phyloP scores from a whole-genome alignment of 2,113 vertebrate genomes.

The Dascyllus trimaculatus region DNA sequence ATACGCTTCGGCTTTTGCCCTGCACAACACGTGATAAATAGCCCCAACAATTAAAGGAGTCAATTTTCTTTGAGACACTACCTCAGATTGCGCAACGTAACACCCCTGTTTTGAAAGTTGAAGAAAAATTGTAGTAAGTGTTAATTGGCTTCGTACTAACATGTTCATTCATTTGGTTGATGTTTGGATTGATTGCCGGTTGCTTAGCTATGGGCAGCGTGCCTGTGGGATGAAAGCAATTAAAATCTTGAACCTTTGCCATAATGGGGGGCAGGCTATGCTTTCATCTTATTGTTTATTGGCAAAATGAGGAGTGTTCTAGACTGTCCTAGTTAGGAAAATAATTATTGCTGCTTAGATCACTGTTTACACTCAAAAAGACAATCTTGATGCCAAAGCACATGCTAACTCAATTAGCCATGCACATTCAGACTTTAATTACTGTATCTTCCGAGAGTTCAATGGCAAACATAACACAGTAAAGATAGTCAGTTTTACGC shows the following conservation, averaged over 20 bases:
- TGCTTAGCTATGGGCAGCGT: conserved; percentile 43
- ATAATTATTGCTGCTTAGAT: conserved; percentile 52
- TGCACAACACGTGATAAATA: neutral
- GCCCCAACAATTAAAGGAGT: neutral
- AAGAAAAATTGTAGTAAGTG: conserved; percentile 38
- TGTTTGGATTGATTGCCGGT: conserved; percentile 56
- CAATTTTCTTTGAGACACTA: neutral
- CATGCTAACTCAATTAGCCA: conserved; percentile 58
- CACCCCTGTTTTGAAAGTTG: conserved; percentile 15
- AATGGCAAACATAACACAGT: conserved; percentile 37
- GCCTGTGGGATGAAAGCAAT: conserved; percentile 70
- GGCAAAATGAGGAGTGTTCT: conserved; percentile 52
- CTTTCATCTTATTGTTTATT: conserved; percentile 61
- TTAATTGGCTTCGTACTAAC: conserved; percentile 56
- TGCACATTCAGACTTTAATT: conserved; percentile 51
- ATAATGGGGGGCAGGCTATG: conserved; percentile 20
- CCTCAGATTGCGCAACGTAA: conserved; percentile 36
- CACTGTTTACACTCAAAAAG: conserved; percentile 53
- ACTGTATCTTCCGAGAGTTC: conserved; percentile 12
- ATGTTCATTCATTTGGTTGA: conserved; percentile 49
- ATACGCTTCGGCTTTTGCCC: neutral
- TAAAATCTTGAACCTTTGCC: conserved; percentile 74
- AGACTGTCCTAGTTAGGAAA: conserved; percentile 42
- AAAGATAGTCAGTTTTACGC: conserved; percentile 35
- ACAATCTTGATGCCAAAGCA: conserved; percentile 41